These are phyloP conservation scores for Eurosta solidaginis DNA, from an alignment of 1,140 invertebrate genomes.

Conservation along the genomic window DNA sequence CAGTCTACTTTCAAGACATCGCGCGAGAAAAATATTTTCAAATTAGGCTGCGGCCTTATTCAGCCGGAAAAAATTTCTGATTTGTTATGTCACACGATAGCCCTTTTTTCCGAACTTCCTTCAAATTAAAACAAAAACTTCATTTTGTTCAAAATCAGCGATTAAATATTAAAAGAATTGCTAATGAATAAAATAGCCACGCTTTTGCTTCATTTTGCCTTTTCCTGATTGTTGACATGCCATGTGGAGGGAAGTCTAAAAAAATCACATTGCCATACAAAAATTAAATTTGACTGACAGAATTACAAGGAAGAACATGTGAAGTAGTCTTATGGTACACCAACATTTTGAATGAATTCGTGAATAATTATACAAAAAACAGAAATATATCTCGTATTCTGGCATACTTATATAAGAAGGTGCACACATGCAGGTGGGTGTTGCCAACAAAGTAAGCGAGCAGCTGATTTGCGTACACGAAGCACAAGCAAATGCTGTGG, in stretches of 20 bases:
- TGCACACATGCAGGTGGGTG: constrained; percentile 18
- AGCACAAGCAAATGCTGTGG: background rate
- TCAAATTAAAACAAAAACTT: background rate
- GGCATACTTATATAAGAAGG: background rate
- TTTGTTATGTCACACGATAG: no score
- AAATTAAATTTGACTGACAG: background rate
- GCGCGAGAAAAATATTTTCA: no score
- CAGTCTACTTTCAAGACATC: no score
- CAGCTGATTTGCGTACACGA: constrained; percentile 6
- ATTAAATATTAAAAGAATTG: background rate
- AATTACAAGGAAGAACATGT: background rate
- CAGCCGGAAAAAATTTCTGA: no score
- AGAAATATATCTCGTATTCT: background rate
- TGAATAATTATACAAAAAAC: constrained; percentile 18
- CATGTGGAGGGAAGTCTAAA: background rate
- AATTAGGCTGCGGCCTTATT: no score
- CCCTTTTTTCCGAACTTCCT: no score
- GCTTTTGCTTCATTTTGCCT: background rate
- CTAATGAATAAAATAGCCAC: background rate
- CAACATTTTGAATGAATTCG: background rate
- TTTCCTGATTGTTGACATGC: background rate
- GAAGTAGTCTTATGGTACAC: background rate
- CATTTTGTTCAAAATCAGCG: background rate
- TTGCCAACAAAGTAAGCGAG: background rate
- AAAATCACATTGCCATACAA: background rate